Percentiles rank a stretch among this genome's conserved stretches.
phyloP scores from a whole-genome alignment of 2,888 invertebrate species.

The Furcula furcula region DNA sequence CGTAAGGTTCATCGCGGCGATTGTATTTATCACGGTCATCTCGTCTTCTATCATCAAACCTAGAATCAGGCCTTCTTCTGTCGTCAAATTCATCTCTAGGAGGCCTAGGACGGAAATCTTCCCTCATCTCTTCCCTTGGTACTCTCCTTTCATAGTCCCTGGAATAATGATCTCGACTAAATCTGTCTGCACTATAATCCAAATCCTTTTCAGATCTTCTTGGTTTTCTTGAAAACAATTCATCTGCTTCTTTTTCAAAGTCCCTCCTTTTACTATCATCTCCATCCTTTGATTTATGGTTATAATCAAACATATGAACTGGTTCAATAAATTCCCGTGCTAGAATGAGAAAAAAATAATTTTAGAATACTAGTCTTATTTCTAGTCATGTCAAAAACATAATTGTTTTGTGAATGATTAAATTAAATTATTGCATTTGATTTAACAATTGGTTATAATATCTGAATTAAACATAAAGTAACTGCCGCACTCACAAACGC shows the following conservation, averaged over 20 bases:
- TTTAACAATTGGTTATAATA: too few species aligned
- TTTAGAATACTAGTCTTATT: too few species aligned
- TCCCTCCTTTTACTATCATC: slow-evolving; percentile 56
- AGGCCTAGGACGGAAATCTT: slow-evolving; percentile 22
- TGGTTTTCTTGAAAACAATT: slow-evolving; percentile 53
- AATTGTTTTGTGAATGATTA: too few species aligned
- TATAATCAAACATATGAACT: slow-evolving; percentile 86
- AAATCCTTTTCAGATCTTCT: slow-evolving; percentile 41
- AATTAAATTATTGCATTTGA: too few species aligned
- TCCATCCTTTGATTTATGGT: slow-evolving; percentile 81
- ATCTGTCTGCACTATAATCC: slow-evolving; percentile 39
- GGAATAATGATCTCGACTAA: slow-evolving; percentile 37
- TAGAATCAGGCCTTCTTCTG: slow-evolving; percentile 16
- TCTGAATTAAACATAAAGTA: too few species aligned
- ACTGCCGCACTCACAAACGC: too few species aligned
- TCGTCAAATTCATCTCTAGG: slow-evolving; percentile 33
- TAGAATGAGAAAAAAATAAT: slow-evolving; percentile 38
- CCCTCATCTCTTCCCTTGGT: slow-evolving; percentile 35
- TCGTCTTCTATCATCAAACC: slow-evolving; percentile 33
- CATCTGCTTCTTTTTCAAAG: slow-evolving; percentile 64
- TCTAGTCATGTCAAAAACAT: too few species aligned
- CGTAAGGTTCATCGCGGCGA: slow-evolving; percentile 29
- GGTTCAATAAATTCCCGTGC: slow-evolving; percentile 83
- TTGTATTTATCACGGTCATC: slow-evolving; percentile 45
- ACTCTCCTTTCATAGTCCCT: slow-evolving; percentile 44